phyloP scores from a whole-genome alignment of 1,140 invertebrate genomes.

The Muscidifurax raptorellus region DNA sequence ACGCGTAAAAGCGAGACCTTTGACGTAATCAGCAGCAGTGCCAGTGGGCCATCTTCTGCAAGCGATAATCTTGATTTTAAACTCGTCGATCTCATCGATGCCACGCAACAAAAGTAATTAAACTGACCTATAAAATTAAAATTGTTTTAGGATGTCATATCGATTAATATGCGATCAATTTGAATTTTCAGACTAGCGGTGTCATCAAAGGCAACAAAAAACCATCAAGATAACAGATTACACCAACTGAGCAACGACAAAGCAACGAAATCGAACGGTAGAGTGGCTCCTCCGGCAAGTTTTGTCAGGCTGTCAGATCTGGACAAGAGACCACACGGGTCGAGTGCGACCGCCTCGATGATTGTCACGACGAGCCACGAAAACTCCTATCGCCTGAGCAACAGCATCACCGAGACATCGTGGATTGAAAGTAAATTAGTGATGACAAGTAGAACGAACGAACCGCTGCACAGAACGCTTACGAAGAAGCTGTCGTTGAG shows the following conservation, averaged over 20 bases:
- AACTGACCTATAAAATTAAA: neutral
- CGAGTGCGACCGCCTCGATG: neutral
- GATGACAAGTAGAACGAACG: slow-evolving; percentile 76
- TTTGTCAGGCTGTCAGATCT: slow-evolving; percentile 42
- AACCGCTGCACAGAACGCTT: slow-evolving; percentile 60
- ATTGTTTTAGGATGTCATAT: neutral
- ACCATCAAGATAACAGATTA: slow-evolving; percentile 16
- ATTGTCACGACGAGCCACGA: slow-evolving; percentile 15
- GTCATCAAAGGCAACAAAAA: neutral
- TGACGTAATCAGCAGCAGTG: slow-evolving; percentile 69
- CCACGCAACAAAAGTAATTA: slow-evolving; percentile 26
- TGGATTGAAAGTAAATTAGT: slow-evolving; percentile 80
- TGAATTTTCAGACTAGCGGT: slow-evolving; percentile 8
- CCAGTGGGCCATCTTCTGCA: slow-evolving; percentile 62
- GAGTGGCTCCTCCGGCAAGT: slow-evolving; percentile 47
- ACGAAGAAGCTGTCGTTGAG: slow-evolving; percentile 62
- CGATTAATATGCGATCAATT: neutral
- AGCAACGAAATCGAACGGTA: neutral
- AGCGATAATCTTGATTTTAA: slow-evolving; percentile 69
- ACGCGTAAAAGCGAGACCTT: slow-evolving; percentile 71
- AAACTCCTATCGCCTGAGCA: slow-evolving; percentile 70
- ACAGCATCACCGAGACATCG: slow-evolving; percentile 79
- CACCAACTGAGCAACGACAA: slow-evolving; percentile 27
- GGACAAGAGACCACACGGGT: slow-evolving; percentile 28
- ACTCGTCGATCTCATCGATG: slow-evolving; percentile 55